Conservation (phyloP, 2,113 vertebrate species). For the Meleagris gallopavo region DNA sequence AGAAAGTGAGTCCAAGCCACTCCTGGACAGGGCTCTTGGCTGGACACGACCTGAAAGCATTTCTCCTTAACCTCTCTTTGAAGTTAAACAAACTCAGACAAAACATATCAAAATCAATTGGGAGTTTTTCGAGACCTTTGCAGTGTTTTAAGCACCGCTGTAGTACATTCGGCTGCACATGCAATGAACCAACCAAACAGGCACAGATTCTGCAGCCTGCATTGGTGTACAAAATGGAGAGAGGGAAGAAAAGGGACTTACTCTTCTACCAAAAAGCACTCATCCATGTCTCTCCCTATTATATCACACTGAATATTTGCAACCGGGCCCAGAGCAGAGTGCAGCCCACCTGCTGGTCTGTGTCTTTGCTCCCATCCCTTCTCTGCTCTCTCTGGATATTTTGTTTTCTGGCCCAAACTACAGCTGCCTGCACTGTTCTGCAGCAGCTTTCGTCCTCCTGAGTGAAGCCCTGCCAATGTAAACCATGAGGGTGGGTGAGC, state of each 20-base stretch:
- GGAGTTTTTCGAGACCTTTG: background rate
- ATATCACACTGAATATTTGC: background rate
- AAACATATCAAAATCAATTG: background rate
- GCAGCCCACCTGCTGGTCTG: background rate
- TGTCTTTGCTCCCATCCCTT: constrained; percentile 19
- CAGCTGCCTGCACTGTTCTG: background rate
- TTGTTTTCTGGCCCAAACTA: constrained; percentile 55
- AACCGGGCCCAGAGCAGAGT: background rate
- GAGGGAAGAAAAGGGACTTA: background rate
- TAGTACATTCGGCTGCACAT: background rate
- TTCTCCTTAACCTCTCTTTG: background rate
- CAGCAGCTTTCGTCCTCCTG: constrained; percentile 43
- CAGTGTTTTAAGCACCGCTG: rapidly evolving
- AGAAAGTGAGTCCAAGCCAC: background rate
- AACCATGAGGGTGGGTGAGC: background rate
- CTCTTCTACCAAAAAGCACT: background rate
- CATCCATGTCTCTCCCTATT: background rate
- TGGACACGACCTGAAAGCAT: background rate
- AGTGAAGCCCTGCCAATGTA: constrained; percentile 17
- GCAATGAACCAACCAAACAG: background rate
- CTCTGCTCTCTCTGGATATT: constrained; percentile 49
- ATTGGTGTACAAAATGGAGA: background rate
- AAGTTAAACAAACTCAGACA: constrained; percentile 5
- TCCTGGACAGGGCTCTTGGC: background rate
- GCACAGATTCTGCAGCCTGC: background rate